Percentiles rank a stretch among this genome's conserved stretches.
Conservation (phyloP, 1,140 invertebrate genomes). For the Daktulosphaira vitifoliae region DNA sequence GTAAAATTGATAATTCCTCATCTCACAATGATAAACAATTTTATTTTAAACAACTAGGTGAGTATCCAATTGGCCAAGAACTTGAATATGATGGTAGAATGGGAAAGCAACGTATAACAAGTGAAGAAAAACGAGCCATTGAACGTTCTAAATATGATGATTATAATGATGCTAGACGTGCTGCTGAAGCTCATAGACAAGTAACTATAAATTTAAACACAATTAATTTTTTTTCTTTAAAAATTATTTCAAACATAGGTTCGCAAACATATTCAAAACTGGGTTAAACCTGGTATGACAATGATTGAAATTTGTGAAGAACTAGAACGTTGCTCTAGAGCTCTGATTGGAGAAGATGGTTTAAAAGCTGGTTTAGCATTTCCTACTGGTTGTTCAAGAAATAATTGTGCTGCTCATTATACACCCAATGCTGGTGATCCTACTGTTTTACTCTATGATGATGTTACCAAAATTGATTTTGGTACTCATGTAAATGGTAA, state of each 20-base stretch:
- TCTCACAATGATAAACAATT: too few species aligned
- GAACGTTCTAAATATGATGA: constrained; percentile 77
- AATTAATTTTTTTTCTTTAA: background rate
- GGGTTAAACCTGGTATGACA: constrained; percentile 96
- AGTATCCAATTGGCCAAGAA: constrained; percentile 71
- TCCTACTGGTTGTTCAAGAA: constrained; percentile 96
- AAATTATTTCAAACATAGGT: constrained; percentile 52
- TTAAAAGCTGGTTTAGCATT: constrained; percentile 94
- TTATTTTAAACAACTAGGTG: constrained; percentile 44
- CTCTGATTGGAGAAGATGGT: constrained; percentile 90
- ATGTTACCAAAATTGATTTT: constrained; percentile 99
- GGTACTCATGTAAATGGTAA: constrained; percentile 95
- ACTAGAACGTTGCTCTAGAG: constrained; percentile 82
- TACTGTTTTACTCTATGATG: constrained; percentile 89
- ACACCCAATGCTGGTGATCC: constrained; percentile 97
- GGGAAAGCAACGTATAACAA: constrained; percentile 77
- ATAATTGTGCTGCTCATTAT: constrained; percentile 98
- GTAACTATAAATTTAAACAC: constrained; percentile 42
- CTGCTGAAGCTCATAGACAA: constrained; percentile 95
- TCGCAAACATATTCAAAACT: constrained; percentile 76
- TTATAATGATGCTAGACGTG: constrained; percentile 89
- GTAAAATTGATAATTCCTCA: too few species aligned
- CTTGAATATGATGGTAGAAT: constrained; percentile 77
- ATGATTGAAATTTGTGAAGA: constrained; percentile 99
- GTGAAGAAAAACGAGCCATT: constrained; percentile 80